A percentile compares a stretch with the other conserved stretches of the same genome.
These are phyloP conservation scores for Hyperoodon ampullatus DNA, from an alignment of 2,113 vertebrate genomes.

Conservation along the genomic window DNA sequence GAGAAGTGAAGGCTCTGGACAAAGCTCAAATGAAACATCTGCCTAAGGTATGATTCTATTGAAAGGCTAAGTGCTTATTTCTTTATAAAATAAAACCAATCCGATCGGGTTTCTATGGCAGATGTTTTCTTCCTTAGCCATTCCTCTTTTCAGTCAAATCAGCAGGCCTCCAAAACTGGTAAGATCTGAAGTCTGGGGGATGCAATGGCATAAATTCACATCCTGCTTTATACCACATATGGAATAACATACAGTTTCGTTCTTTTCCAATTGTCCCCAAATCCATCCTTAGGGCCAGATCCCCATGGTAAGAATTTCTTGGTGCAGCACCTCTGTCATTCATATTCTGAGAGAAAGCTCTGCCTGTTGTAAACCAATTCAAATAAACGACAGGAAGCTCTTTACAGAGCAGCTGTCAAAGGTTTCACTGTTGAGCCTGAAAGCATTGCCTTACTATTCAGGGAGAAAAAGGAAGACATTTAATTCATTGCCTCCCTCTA, in stretches of 20 bases:
- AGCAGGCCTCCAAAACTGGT: background rate
- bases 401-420: conserved; percentile 57
- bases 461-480: conserved; percentile 55
- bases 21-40: conserved; percentile 30
- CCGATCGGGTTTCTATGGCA: background rate
- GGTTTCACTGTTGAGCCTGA: conserved; percentile 26
- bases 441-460: conserved; percentile 19
- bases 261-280: background rate
- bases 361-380: conserved; percentile 47
- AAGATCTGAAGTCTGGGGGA: conserved; percentile 7
- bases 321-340: conserved; percentile 35
- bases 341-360: conserved; percentile 22
- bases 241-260: conserved; percentile 20
- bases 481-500: conserved; percentile 68
- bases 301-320: conserved; percentile 19
- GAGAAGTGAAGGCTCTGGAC: background rate
- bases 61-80: conserved; percentile 20
- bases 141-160: conserved; percentile 52
- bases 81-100: conserved; percentile 57
- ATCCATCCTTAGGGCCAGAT: conserved; percentile 23
- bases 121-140: background rate
- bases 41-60: background rate
- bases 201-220: background rate
- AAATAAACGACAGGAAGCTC: conserved; percentile 57
- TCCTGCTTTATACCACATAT: background rate